These are phyloP conservation scores for Psettodes erumei DNA, from an alignment of 2,113 vertebrate genomes.

Conservation along the genomic window DNA sequence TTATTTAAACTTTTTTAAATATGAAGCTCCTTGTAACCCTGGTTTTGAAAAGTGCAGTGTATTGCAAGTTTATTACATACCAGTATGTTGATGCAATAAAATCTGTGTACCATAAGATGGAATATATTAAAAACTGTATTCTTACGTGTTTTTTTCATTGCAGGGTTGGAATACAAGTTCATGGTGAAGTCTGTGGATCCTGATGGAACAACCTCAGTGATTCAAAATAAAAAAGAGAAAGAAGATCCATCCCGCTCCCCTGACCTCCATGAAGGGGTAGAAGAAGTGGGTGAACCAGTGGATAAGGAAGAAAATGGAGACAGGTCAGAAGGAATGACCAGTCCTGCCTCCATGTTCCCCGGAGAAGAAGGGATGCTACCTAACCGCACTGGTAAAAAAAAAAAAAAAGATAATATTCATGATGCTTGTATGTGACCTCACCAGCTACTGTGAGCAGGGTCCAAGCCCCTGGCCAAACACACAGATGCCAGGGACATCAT, in stretches of 20 bases:
- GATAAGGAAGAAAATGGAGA: slow-evolving; percentile 47
- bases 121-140: background rate
- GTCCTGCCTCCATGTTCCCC: slow-evolving; percentile 20
- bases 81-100: background rate
- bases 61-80: too few relatives aligned
- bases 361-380: slow-evolving; percentile 1
- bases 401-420: too few relatives aligned
- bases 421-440: background rate
- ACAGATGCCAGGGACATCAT: slow-evolving; percentile 31
- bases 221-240: slow-evolving; percentile 9
- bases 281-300: slow-evolving; percentile 32
- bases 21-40: background rate
- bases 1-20: too few relatives aligned
- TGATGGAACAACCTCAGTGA: slow-evolving; percentile 57
- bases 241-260: slow-evolving; percentile 7
- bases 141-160: background rate
- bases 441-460: background rate
- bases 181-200: slow-evolving; percentile 79
- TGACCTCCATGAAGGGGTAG: slow-evolving; percentile 16
- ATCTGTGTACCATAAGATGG: background rate
- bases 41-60: background rate
- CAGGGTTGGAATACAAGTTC: slow-evolving; percentile 80
- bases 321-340: slow-evolving; percentile 14
- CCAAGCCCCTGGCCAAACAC: slow-evolving; percentile 21
- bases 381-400: slow-evolving; percentile 71